Evolutionary conservation across 2,797 vertebrate genomes (phyloP), one percentile per base, ranked within the genome.

Genomic region (Micromesistius poutassou): DNA sequence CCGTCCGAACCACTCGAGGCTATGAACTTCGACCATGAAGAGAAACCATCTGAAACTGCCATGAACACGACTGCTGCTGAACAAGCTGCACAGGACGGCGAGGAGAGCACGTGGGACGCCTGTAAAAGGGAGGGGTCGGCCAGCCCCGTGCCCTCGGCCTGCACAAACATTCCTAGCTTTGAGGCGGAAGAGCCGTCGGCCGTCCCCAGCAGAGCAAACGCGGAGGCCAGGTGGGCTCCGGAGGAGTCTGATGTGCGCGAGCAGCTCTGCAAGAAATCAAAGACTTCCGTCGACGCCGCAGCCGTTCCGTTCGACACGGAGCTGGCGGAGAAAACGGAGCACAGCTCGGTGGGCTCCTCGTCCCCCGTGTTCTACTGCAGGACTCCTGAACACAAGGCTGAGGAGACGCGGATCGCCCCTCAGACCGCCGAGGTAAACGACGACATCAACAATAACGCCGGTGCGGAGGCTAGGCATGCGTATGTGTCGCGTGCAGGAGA

Each of bases 11-110:
- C 73, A 0, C 71, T 50, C 30, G 5, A 35, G 62, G 6, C 74
- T 0, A 75, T 75, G 2, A 81, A 72, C 72, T 31, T 81, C 33
- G 93, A 93, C 50, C 82, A 38, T 46, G 92, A 88, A 85, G 94
- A 95, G 86, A 81, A 82, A 78, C 33, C 22, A 1, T 28, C 22
- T 5, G 89, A 91, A 42, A 13, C 40, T 2, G 1, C 76, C 31
- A 36, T 3, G 89, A 91, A 42, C 33, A 30, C 55, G 8, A 72
- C 33, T 74, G 36, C 33, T 71, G 81, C 85, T 5, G 89, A 87
- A 0, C 74, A 71, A 78, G 76, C 38, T 0, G 92, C 88, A 33
- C 85, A 82, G 8, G 89, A 88, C 25, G 78, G 30, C 30, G 46
- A 71, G 66, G 90, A 92, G 74, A 77, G 33, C 0, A 9, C 46